A percentile compares a stretch with the other conserved stretches of the same genome.
Evolutionary conservation across 1,140 invertebrate species (phyloP).

Genomic region (Leptonema lineaticorne): DNA sequence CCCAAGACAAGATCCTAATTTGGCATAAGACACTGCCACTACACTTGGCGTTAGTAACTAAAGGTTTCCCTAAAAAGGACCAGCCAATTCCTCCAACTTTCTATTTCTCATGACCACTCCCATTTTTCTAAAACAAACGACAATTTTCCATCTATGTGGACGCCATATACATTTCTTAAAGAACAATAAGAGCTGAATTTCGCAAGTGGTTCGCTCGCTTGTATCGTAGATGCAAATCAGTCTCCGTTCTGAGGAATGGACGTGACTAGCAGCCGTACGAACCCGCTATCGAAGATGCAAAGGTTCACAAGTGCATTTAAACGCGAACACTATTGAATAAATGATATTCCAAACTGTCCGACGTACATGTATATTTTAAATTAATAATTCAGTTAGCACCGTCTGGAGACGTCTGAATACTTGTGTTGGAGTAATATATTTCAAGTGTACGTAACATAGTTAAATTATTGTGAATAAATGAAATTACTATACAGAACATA

Average conservation of each 20-base stretch:
- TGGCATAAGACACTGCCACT: background rate
- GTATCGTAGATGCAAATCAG: conserved; percentile 16
- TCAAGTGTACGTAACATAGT: too few species aligned
- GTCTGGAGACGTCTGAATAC: background rate
- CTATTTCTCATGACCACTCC: background rate
- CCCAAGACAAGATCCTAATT: background rate
- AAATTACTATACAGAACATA: too few species aligned
- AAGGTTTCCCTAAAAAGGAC: background rate
- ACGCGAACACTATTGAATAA: conserved; percentile 7
- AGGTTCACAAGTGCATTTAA: conserved; percentile 1
- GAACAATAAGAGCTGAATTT: conserved; percentile 4
- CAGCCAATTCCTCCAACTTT: background rate
- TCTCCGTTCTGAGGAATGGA: background rate
- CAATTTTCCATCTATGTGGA: background rate
- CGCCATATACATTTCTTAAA: background rate
- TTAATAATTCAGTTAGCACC: background rate
- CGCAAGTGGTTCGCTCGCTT: conserved; percentile 2
- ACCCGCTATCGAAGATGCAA: conserved; percentile 3
- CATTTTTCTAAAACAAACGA: background rate
- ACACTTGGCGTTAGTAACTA: too few species aligned
- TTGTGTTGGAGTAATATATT: too few species aligned
- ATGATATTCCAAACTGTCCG: too few species aligned
- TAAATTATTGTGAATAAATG: too few species aligned
- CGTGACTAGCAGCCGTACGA: background rate
- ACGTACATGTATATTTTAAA: background rate